phyloP scores from a whole-genome alignment of 2,888 invertebrate species.

The Lithophane leautieri region DNA sequence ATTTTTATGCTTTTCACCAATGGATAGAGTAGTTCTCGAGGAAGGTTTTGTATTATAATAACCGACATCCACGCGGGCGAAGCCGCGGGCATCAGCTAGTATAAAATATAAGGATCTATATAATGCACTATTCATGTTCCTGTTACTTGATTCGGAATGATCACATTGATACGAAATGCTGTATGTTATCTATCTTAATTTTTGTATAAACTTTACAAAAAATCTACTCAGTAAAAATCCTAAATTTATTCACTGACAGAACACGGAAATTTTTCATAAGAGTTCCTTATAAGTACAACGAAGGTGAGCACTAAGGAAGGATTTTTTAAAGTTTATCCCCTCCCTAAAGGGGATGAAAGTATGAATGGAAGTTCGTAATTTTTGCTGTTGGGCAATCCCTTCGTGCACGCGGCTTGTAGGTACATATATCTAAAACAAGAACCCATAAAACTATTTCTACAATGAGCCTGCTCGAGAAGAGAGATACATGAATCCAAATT shows the following conservation, averaged over 20 bases:
- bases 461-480: neutral
- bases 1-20: no score
- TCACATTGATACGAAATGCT: neutral
- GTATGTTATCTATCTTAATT: neutral
- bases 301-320: neutral
- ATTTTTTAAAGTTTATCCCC: neutral
- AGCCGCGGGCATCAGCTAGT: no score
- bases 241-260: neutral
- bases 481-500: constrained; percentile 9
- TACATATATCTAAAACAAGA: neutral
- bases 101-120: no score
- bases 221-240: neutral
- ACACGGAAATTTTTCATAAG: neutral
- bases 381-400: neutral
- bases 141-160: neutral
- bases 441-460: neutral
- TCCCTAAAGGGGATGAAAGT: no score
- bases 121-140: no score
- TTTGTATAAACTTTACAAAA: neutral
- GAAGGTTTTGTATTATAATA: no score
- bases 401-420: no score
- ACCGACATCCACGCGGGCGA: no score
- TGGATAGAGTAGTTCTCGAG: no score
- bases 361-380: neutral
- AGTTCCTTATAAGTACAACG: neutral